phyloP scores from a whole-genome alignment of 2,113 vertebrate genomes.

The Ovis canadensis region DNA sequence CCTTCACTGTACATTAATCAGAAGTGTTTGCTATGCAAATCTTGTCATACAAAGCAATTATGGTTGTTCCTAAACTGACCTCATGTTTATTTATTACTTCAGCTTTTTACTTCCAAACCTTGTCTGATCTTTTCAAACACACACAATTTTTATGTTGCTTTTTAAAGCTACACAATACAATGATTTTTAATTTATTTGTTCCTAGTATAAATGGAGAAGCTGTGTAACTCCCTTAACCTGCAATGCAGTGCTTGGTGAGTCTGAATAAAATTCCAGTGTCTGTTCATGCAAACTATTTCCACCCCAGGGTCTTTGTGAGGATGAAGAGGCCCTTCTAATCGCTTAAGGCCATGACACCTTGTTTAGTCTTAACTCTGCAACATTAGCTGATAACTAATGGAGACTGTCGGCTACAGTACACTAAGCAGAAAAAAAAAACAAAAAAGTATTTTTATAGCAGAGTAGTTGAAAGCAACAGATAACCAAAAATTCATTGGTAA shows the following conservation, averaged over 20 bases:
- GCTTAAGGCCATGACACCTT: background rate
- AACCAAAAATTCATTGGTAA: conserved; percentile 5
- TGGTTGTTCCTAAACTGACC: conserved; percentile 71
- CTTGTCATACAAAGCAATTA: conserved; percentile 76
- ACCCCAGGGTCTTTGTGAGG: conserved; percentile 66
- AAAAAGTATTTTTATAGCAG: conserved; percentile 23
- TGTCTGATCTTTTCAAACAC: conserved; percentile 57
- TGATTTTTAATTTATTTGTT: conserved; percentile 62
- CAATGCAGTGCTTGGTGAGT: conserved; percentile 49
- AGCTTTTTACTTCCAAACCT: conserved; percentile 72
- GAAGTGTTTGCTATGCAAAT: conserved; percentile 80
- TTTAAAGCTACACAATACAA: conserved; percentile 61
- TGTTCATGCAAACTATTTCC: conserved; percentile 70
- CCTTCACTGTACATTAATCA: conserved; percentile 70
- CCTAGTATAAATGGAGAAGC: background rate
- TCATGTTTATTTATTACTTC: conserved; percentile 78
- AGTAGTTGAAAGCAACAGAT: conserved; percentile 39
- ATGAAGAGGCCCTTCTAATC: conserved; percentile 60
- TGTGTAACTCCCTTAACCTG: background rate
- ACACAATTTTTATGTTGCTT: conserved; percentile 49
- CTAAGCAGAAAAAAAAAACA: background rate
- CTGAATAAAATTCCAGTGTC: conserved; percentile 4
- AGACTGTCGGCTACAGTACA: conserved; percentile 58
- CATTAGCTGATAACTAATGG: conserved; percentile 68
- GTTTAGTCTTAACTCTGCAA: conserved; percentile 64